Percentiles rank a stretch among this genome's conserved stretches.
Evolutionary conservation across 1,140 invertebrate genomes (phyloP).

Genomic region (Zaprionus vittiger): DNA sequence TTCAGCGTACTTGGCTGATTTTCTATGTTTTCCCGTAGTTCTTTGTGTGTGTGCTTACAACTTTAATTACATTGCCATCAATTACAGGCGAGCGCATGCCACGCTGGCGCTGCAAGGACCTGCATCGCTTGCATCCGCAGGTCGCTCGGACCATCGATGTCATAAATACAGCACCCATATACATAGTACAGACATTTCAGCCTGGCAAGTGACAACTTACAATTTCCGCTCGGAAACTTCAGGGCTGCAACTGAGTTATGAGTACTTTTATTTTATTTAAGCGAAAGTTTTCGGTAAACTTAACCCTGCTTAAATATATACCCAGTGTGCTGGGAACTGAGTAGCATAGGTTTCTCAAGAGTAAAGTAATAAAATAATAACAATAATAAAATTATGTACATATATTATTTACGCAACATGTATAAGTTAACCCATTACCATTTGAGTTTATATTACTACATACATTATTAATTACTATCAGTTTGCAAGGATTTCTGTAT

Average conservation of each 20-base stretch:
- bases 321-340: background rate
- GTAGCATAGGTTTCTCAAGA: background rate
- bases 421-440: no score
- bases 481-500: no score
- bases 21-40: slow-evolving; percentile 34
- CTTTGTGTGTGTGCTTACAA: slow-evolving; percentile 30
- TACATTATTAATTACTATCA: no score
- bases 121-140: slow-evolving; percentile 21
- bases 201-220: slow-evolving; percentile 50
- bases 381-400: background rate
- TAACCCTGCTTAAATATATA: background rate
- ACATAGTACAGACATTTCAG: slow-evolving; percentile 1
- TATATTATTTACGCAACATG: no score
- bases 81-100: slow-evolving; percentile 27
- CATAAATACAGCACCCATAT: slow-evolving; percentile 15
- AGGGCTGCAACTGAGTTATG: slow-evolving; percentile 46
- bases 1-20: slow-evolving; percentile 16
- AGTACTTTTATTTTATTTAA: slow-evolving; percentile 22
- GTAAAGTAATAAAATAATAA: background rate
- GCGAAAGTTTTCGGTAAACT: slow-evolving; percentile 7
- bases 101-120: slow-evolving; percentile 20
- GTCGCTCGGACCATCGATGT: slow-evolving; percentile 27
- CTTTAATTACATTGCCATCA: slow-evolving; percentile 64
- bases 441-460: no score
- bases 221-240: slow-evolving; percentile 48